Evolutionary conservation across 2,888 invertebrate species (phyloP), one percentile per base, ranked within the genome.

Genomic region (Ochlodes sylvanus): DNA sequence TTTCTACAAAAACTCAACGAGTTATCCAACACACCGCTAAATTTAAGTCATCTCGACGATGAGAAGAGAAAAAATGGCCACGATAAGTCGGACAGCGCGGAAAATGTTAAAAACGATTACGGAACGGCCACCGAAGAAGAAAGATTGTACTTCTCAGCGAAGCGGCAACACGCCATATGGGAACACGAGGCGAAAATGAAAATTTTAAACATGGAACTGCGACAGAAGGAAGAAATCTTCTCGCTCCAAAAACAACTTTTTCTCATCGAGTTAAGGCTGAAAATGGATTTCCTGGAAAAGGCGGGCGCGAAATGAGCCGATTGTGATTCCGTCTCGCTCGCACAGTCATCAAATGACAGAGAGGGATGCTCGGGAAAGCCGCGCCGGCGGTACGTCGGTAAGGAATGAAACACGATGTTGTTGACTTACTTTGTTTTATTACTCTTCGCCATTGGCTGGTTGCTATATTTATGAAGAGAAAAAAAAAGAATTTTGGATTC

Each of bases 121-220:
- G 81, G 82, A 0, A 78, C 82, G 0, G 89, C 90, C 0, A 89
- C 90, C 0, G 92, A 92, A 10, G 92, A 92, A 34, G 92, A 93
- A 66, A 77, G 88, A 47, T 69, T 92, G 47, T 94, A 93, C 72
- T 94, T 88, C 72, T 82, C 83, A 0, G 92, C 93, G 14, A 93
- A 93, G 72, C 76, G 94, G 7, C 93, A 93, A 52, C 94, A 94
- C 75, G 94, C 94, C 0, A 85, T 89, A 27, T 91, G 90, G 89
- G 94, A 94, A 67, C 94, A 94, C 76, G 94, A 94, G 68, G 93
- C 93, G 1, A 93, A 92, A 70, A 94, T 94, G 94, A 93, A 92
- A 67, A 93, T 93, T 1, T 73, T 94, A 0, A 91, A 92, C 69
- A 91, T 94, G 93, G 94, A 94, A 63, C 70, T 94, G 0, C 64